Evolutionary conservation across 1,140 invertebrate species (phyloP).

Genomic region (Theocolax elegans): DNA sequence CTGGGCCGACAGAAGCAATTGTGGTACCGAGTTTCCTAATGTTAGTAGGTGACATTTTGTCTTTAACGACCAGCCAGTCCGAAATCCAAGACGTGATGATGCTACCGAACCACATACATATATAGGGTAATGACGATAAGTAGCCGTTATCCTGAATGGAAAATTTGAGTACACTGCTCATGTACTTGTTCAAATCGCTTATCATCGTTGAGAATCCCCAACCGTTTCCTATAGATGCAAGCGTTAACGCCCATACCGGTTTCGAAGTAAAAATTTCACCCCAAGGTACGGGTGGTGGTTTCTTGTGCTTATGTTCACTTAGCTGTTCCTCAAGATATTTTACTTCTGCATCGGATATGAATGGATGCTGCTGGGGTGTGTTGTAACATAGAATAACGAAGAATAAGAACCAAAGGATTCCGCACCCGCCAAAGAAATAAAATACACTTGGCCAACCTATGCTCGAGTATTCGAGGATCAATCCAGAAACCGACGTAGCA

Average conservation of each 20-base stretch:
- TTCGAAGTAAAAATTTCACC: background rate
- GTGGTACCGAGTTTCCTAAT: slow-evolving; percentile 80
- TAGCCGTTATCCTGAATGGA: slow-evolving; percentile 78
- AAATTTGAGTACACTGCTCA: slow-evolving; percentile 89
- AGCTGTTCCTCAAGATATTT: background rate
- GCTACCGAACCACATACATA: slow-evolving; percentile 79
- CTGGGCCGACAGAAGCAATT: slow-evolving; percentile 76
- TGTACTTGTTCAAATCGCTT: slow-evolving; percentile 89
- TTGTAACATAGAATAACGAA: slow-evolving; percentile 79
- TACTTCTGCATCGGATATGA: slow-evolving; percentile 62
- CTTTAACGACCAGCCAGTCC: slow-evolving; percentile 74
- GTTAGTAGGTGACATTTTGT: slow-evolving; percentile 70
- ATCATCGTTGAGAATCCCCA: slow-evolving; percentile 93
- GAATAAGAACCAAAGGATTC: slow-evolving; percentile 56
- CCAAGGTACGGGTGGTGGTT: background rate
- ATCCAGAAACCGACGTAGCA: slow-evolving; percentile 71
- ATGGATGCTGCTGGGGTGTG: slow-evolving; percentile 80
- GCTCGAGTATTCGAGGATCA: slow-evolving; percentile 72
- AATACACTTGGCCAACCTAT: slow-evolving; percentile 24
- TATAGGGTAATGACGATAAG: slow-evolving; percentile 76
- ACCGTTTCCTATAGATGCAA: slow-evolving; percentile 77
- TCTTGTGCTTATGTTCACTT: background rate
- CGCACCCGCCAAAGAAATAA: slow-evolving; percentile 16
- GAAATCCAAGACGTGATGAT: slow-evolving; percentile 74
- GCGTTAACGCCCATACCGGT: background rate